Conservation (phyloP, 2,888 invertebrate species). For the Scaptomyza cyrtandrae region DNA sequence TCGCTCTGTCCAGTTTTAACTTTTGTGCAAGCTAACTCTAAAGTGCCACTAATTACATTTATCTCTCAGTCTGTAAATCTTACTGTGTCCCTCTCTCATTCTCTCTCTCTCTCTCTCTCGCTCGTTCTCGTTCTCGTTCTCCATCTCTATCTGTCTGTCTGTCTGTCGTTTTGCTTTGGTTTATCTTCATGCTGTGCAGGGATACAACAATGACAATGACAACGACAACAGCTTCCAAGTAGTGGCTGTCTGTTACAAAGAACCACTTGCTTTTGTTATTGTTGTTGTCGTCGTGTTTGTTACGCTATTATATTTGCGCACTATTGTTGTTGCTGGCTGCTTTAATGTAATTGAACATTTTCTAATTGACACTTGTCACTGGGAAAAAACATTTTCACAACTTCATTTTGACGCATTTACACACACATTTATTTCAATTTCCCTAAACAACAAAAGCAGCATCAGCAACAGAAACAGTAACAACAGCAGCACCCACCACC, state of each 20-base stretch:
- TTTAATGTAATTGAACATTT: conserved; percentile 73
- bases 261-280: conserved; percentile 47
- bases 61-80: conserved; percentile 31
- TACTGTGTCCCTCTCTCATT: not conserved
- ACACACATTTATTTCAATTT: conserved; percentile 83
- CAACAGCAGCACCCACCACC: conserved; percentile 13
- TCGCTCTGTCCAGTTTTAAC: conserved; percentile 6
- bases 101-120: not conserved
- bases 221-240: conserved; percentile 33
- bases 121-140: not conserved
- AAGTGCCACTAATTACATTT: conserved; percentile 61
- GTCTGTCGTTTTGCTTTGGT: conserved; percentile 8
- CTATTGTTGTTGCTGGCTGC: conserved; percentile 41
- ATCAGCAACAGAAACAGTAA: conserved; percentile 23
- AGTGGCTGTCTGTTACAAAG: conserved; percentile 38
- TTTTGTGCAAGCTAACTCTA: conserved; percentile 19
- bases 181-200: conserved; percentile 45
- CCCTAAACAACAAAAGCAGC: conserved; percentile 58
- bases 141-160: not conserved
- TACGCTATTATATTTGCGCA: conserved; percentile 31
- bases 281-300: conserved; percentile 19
- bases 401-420: conserved; percentile 83
- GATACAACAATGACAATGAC: conserved; percentile 60
- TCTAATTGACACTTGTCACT: conserved; percentile 74
- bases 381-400: conserved; percentile 71